Evolutionary conservation across 2,113 vertebrate species (phyloP).

Genomic region (Dasyornis broadbenti): DNA sequence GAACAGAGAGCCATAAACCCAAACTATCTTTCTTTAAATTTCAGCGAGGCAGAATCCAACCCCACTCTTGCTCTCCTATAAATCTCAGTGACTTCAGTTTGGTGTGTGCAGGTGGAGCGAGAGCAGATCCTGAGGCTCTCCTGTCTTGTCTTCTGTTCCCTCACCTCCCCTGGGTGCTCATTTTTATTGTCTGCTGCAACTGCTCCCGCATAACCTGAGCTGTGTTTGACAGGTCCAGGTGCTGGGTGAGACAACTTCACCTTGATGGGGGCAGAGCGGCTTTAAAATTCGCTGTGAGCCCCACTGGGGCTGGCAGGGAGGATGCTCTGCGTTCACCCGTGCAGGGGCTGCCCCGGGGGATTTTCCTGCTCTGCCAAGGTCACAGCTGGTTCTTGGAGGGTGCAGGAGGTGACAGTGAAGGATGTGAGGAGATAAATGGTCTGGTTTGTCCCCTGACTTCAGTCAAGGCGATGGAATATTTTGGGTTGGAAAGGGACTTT

Average conservation of each 20-base stretch:
- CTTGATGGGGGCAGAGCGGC: not conserved
- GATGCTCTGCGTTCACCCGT: no score
- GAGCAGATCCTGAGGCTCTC: not conserved
- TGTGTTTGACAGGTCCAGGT: not conserved
- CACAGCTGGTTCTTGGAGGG: not conserved
- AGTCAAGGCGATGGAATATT: not conserved
- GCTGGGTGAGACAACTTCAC: not conserved
- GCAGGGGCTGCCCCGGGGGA: no score
- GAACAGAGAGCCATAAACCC: not conserved
- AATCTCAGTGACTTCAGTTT: not conserved
- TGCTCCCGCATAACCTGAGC: no score
- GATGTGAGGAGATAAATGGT: not conserved
- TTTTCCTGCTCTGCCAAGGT: no score
- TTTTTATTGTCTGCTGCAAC: not conserved
- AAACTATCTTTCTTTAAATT: not conserved
- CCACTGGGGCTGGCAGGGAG: no score
- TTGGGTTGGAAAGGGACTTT: no score
- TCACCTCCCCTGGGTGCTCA: not conserved
- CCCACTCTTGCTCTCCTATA: not conserved
- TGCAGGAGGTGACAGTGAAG: not conserved
- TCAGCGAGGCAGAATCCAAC: not conserved
- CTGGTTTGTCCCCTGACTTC: not conserved
- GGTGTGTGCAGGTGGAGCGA: not conserved
- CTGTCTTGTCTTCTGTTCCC: not conserved
- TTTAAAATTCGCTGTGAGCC: not conserved